Base-by-base conservation (phyloP, 2,797 vertebrate genomes). In the Schizopygopsis malacanthus region DNA sequence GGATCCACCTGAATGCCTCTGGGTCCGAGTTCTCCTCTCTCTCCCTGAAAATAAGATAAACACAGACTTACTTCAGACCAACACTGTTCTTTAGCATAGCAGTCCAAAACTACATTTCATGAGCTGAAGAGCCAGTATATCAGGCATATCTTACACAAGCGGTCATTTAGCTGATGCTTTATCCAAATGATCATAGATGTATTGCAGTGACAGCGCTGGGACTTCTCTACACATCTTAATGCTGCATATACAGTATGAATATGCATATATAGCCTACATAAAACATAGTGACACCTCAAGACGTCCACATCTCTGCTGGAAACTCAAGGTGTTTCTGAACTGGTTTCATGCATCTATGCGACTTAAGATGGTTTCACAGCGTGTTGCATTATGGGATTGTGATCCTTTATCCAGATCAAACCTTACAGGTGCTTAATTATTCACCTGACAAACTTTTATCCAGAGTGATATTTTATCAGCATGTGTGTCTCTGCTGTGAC, bases 1-100 rank as follows among this genome's bases (percentile, higher is more conserved):
- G 43, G 78, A 13, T 83, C 0, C 94, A 96, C 95, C 94, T 93
- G 91, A 61, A 77, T 12, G 86, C 95, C 95, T 90, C 90, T 91
- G 5, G 89, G 6, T 25, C 94, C 95, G 0, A 83, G 3, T 65
- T 93, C 91, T 85, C 95, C 95, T 67, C 82, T 56, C 11, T 95
- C 92, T 4, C 95, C 95, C 95, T 96, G 65, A 81, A 88, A 93
- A 33, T 16, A 12, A 91, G 84, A 85, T 59, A 72, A 10, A 79
- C 18, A 67, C 28, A 1, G 41, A 63, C 45, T n/a, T 28, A 79
- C 45, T 37, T 72, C 22, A 70, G 41, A 10, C 39, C 16, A 73
- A 61, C 1, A n/a, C 63, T n/a, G 15, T 61, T 41, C 45, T 59
- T 5, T 8, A 59, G 47, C 77, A 70, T 43, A 81, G 37, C 77